These are phyloP conservation scores for Diaperis boleti DNA, from an alignment of 2,888 invertebrate species.

Conservation along the genomic window DNA sequence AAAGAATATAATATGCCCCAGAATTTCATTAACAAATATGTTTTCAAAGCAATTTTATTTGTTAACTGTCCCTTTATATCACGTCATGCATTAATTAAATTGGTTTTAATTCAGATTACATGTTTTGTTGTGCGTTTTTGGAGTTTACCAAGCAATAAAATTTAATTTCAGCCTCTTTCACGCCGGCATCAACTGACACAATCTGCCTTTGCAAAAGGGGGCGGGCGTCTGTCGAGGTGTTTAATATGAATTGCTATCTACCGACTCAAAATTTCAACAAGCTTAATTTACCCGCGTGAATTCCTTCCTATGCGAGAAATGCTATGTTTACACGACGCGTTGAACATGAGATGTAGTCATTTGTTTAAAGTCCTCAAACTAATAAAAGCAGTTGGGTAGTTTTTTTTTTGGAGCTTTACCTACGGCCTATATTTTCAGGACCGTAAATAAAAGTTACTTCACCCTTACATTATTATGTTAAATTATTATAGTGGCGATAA, in stretches of 20 bases:
- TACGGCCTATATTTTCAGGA: too few species aligned
- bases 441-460: too few species aligned
- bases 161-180: constrained; percentile 22
- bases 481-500: too few species aligned
- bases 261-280: constrained; percentile 14
- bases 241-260: constrained; percentile 25
- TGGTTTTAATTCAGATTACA: constrained; percentile 22
- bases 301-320: constrained; percentile 9
- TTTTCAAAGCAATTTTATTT: constrained; percentile 4
- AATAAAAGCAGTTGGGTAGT: too few species aligned
- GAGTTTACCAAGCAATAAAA: constrained; percentile 18
- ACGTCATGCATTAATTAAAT: constrained; percentile 12
- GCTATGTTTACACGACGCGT: constrained; percentile 9
- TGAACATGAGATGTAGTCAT: too few species aligned
- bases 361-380: too few species aligned
- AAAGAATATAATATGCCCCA: too few species aligned
- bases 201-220: constrained; percentile 11
- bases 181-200: constrained; percentile 21
- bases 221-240: constrained; percentile 25
- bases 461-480: too few species aligned
- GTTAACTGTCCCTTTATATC: constrained; percentile 8
- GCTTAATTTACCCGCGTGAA: constrained; percentile 17
- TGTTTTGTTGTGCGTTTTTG: constrained; percentile 14
- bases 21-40: too few species aligned
- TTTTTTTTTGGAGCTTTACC: too few species aligned